Conservation (phyloP, 2,113 vertebrate genomes). For the Carlito syrichta region DNA sequence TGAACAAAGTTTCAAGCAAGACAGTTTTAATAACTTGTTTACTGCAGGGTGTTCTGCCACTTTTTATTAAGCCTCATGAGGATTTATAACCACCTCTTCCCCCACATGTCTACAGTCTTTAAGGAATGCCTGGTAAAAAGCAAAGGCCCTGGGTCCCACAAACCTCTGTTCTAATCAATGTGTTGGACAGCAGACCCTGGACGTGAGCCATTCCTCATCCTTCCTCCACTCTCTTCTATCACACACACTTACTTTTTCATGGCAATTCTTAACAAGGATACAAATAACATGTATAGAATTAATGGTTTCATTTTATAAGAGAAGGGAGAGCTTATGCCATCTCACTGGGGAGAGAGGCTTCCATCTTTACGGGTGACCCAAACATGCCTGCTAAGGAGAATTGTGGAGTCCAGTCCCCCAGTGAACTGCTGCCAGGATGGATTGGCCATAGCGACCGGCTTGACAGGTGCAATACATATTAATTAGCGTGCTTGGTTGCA, state of each 20-base stretch:
- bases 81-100: conserved; percentile 82
- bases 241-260: conserved; percentile 30
- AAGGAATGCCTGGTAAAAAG: conserved; percentile 83
- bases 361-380: conserved; percentile 89
- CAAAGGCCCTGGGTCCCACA: conserved; percentile 81
- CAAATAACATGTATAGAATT: conserved; percentile 84
- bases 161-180: conserved; percentile 80
- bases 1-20: conserved; percentile 77
- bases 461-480: conserved; percentile 93
- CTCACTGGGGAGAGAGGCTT: conserved; percentile 78
- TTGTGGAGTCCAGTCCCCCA: conserved; percentile 86
- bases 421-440: conserved; percentile 86
- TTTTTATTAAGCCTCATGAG: conserved; percentile 86
- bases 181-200: conserved; percentile 72
- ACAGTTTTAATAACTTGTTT: conserved; percentile 83
- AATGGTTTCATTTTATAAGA: conserved; percentile 85
- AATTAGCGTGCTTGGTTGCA: conserved; percentile 88
- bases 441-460: conserved; percentile 85
- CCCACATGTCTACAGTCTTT: conserved; percentile 83
- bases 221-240: conserved; percentile 37
- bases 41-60: conserved; percentile 78
- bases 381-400: conserved; percentile 88
- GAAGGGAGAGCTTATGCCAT: conserved; percentile 78
- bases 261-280: conserved; percentile 77
- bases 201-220: conserved; percentile 65